Conservation (phyloP, 2,888 invertebrate genomes). For the Hedya salicella region DNA sequence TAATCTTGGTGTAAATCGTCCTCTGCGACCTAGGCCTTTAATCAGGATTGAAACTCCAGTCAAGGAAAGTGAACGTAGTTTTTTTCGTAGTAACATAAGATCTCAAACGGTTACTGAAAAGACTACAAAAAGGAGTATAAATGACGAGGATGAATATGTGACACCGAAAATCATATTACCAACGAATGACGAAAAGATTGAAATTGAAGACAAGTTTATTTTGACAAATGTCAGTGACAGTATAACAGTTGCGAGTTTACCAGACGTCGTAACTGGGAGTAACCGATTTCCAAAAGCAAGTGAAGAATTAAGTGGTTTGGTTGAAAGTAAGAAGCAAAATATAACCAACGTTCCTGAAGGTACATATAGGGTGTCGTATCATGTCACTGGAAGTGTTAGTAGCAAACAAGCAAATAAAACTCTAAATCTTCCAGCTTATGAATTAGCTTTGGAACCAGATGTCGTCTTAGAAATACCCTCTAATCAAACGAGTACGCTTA, state of each 20-base stretch:
- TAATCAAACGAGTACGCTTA: slow-evolving; percentile 71
- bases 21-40: slow-evolving; percentile 87
- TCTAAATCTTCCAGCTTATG: slow-evolving; percentile 73
- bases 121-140: slow-evolving; percentile 63
- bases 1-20: slow-evolving; percentile 90
- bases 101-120: slow-evolving; percentile 62
- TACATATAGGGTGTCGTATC: slow-evolving; percentile 78
- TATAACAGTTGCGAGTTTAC: slow-evolving; percentile 52
- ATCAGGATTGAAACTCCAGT: slow-evolving; percentile 66
- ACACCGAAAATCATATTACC: slow-evolving; percentile 46
- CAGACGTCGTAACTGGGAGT: slow-evolving; percentile 55
- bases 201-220: slow-evolving; percentile 50
- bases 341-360: slow-evolving; percentile 69
- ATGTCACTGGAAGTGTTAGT: slow-evolving; percentile 80
- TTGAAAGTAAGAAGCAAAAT: slow-evolving; percentile 49
- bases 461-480: slow-evolving; percentile 76
- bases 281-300: slow-evolving; percentile 75
- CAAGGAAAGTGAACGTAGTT: slow-evolving; percentile 68
- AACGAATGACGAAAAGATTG: slow-evolving; percentile 51
- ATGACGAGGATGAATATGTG: slow-evolving; percentile 11
- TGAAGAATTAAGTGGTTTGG: slow-evolving; percentile 59
- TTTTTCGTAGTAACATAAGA: slow-evolving; percentile 64
- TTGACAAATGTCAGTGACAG: slow-evolving; percentile 57
- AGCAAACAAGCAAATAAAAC: slow-evolving; percentile 80
- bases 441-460: slow-evolving; percentile 76